A percentile compares a stretch with the other conserved stretches of the same genome.
Evolutionary conservation across 1,140 invertebrate species (phyloP).

Genomic region (Drosophila parvula): DNA sequence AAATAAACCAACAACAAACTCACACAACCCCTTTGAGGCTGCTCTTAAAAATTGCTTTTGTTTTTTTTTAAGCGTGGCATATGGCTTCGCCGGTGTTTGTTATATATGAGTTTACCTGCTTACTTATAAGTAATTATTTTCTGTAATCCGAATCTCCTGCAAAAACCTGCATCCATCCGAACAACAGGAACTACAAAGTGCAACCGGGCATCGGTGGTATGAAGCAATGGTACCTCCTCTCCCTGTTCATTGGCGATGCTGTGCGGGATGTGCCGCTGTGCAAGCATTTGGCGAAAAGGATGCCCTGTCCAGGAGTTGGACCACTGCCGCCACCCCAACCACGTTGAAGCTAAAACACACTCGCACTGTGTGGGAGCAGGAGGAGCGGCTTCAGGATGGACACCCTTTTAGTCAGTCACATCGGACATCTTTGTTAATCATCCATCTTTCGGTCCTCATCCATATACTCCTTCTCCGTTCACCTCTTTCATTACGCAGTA

Average conservation of each 20-base stretch:
- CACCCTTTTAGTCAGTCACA: constrained; percentile 61
- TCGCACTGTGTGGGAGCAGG: not conserved
- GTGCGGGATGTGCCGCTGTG: constrained; percentile 91
- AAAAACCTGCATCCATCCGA: constrained; percentile 14
- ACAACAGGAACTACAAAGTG: constrained; percentile 89
- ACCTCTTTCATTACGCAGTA: constrained; percentile 40
- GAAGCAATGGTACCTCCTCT: constrained; percentile 92
- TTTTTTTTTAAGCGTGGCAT: constrained; percentile 34
- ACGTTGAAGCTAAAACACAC: constrained; percentile 48
- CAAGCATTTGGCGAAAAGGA: constrained; percentile 89
- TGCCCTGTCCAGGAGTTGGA: constrained; percentile 81
- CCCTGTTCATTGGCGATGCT: constrained; percentile 92
- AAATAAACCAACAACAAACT: constrained; percentile 5
- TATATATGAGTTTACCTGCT: constrained; percentile 57
- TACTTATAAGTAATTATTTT: constrained; percentile 83
- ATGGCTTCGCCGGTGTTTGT: constrained; percentile 10
- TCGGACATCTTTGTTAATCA: constrained; percentile 68
- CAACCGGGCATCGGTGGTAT: constrained; percentile 87
- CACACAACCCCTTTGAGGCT: constrained; percentile 17
- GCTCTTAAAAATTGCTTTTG: constrained; percentile 56
- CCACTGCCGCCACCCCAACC: constrained; percentile 75
- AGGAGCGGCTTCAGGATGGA: constrained; percentile 14
- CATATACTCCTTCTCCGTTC: constrained; percentile 23
- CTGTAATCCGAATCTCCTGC: constrained; percentile 70
- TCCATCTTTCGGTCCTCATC: constrained; percentile 31